Base-by-base conservation (phyloP, 2,797 vertebrate species). In the Chaetophractus vellerosus region DNA sequence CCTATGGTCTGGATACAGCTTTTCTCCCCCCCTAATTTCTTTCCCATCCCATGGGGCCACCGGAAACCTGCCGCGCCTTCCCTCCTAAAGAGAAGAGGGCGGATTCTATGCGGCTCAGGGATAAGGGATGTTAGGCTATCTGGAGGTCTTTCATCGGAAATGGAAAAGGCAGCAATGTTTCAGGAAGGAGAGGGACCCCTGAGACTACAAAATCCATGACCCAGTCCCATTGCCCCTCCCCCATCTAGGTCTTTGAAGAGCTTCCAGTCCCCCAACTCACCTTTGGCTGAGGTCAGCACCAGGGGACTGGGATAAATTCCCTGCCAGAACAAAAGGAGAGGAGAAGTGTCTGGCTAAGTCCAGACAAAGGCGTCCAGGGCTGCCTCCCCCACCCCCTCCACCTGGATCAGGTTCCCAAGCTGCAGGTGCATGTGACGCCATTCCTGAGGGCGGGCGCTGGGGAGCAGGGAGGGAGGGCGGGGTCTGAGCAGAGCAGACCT, bases 361-460 rank as follows among this genome's bases (percentile, higher is more conserved):
- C 92, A 96, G 96, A 97, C 97, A 96, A 96, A 97, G 96, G 90
- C 64, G 19, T 71, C 68, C 69, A 45, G 81, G 71, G 83, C 81
- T 18, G 41, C 89, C 64, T 93, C 95, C 94, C 93, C 94, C 26
- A 72, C 96, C 95, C 86, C 48, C 92, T 94, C 94, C 96, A 96
- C 96, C 97, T 96, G 93, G 97, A 91, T 97, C 97, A 93, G 95
- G 96, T 96, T 96, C 97, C 96, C 96, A 76, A 36, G 96, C 95
- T 90, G 93, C 96, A 96, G 93, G 95, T 96, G 97, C 91, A 24
- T 94, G 92, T 88, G 96, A 97, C 93, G 98, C 98, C 96, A 98
- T 95, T 95, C 97, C 98, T 96, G 96, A 92, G 90, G 90, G 96
- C 45, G 76, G 92, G 92, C 74, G 33, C 90, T 26, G 50, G 76